Evolutionary conservation across 2,113 vertebrate species (phyloP).

Genomic region (Paramisgurnus dabryanus): DNA sequence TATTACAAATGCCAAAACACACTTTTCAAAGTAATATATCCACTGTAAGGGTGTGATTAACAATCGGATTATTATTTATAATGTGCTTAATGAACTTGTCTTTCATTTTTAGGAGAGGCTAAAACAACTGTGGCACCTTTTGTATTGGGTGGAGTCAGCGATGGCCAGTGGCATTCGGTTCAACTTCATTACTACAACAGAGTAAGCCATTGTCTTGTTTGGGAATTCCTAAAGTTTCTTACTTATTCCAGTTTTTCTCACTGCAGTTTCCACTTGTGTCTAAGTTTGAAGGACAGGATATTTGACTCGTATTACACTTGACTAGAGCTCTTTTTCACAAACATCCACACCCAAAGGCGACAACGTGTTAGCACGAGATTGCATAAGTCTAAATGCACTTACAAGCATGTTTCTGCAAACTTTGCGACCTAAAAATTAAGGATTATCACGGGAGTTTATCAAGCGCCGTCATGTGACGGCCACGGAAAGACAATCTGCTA

Average conservation of each 20-base stretch:
- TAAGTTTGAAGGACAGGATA: slow-evolving; percentile 44
- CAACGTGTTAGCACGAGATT: slow-evolving; percentile 9
- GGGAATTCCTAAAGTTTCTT: background rate
- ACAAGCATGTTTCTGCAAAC: slow-evolving; percentile 16
- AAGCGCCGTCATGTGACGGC: background rate
- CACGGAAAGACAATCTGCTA: background rate
- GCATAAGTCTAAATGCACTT: background rate
- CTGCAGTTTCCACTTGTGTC: slow-evolving; percentile 48
- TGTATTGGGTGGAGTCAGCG: slow-evolving; percentile 87
- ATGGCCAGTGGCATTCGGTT: slow-evolving; percentile 93
- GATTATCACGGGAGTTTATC: slow-evolving; percentile 30
- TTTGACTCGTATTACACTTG: slow-evolving; percentile 36
- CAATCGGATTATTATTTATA: background rate
- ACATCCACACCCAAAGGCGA: slow-evolving; percentile 61
- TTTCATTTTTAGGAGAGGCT: slow-evolving; percentile 80
- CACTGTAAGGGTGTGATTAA: background rate
- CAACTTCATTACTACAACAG: slow-evolving; percentile 98
- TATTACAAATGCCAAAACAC: background rate
- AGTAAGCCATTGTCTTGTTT: slow-evolving; percentile 73
- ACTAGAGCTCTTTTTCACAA: slow-evolving; percentile 51
- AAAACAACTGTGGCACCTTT: slow-evolving; percentile 87
- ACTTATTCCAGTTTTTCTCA: slow-evolving; percentile 55
- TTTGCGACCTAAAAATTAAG: background rate
- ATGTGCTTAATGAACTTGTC: background rate
- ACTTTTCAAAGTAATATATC: background rate